Evolutionary conservation across 2,888 invertebrate species (phyloP).

Genomic region (Harpagoxenus sublaevis): DNA sequence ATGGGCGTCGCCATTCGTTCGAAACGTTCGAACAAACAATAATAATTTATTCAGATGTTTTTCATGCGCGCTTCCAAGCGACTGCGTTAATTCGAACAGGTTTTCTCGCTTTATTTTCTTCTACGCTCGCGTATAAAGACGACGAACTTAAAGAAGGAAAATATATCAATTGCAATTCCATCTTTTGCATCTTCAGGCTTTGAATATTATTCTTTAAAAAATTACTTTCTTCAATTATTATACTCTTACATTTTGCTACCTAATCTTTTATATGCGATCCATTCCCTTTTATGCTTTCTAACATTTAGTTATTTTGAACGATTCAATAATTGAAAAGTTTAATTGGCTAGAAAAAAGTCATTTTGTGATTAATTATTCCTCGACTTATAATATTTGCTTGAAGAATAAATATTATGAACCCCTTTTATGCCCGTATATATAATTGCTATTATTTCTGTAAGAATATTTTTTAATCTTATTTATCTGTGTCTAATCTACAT

Average conservation of each 20-base stretch:
- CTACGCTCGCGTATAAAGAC: neutral
- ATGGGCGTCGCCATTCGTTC: conserved; percentile 74
- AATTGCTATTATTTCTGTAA: neutral
- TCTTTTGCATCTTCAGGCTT: neutral
- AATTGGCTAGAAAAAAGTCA: neutral
- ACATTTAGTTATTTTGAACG: neutral
- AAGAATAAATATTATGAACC: neutral
- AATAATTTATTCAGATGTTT: conserved; percentile 86
- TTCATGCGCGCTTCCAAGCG: conserved; percentile 75
- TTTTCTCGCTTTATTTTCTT: conserved; percentile 28
- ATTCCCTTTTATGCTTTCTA: neutral
- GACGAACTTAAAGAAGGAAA: neutral
- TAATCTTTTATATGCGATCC: neutral
- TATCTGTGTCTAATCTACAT: neutral
- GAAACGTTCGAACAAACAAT: conserved; percentile 85
- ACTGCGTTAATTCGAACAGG: conserved; percentile 65
- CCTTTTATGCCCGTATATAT: too few relatives aligned
- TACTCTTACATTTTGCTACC: neutral
- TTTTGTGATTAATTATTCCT: neutral
- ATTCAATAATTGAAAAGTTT: neutral
- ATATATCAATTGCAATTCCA: neutral
- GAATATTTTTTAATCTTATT: neutral
- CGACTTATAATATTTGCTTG: neutral
- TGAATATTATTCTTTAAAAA: neutral
- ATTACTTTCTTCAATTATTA: neutral